phyloP scores from a whole-genome alignment of 2,113 vertebrate genomes.

The Rhynchomys soricoides region DNA sequence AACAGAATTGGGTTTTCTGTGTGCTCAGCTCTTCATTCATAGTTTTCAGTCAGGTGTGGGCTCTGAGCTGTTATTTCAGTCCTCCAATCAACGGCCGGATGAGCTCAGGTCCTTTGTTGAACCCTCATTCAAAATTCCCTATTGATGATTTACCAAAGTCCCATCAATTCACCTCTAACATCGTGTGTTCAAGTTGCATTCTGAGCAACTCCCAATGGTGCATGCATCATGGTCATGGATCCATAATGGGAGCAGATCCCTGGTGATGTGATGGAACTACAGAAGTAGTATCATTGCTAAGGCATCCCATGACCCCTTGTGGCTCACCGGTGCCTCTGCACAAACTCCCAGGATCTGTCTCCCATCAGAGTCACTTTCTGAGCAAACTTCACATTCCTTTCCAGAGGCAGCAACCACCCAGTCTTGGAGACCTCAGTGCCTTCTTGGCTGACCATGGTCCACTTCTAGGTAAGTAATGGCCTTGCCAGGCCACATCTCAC shows the following conservation, averaged over 20 bases:
- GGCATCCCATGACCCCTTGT: not conserved
- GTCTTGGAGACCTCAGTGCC: not conserved
- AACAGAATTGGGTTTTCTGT: rapidly evolving
- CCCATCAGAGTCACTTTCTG: not conserved
- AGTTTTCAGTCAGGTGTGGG: not conserved
- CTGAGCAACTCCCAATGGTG: not conserved
- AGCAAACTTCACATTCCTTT: not conserved
- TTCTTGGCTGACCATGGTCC: not conserved
- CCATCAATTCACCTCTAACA: not conserved
- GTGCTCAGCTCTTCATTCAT: too few relatives aligned
- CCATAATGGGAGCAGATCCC: too few relatives aligned
- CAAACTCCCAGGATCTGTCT: not conserved
- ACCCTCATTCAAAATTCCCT: not conserved
- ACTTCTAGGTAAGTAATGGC: not conserved
- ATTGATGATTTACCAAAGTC: not conserved
- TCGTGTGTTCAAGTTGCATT: not conserved
- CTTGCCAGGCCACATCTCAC: not conserved
- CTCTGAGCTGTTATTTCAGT: not conserved
- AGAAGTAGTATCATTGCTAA: not conserved
- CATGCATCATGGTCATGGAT: not conserved
- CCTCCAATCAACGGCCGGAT: not conserved
- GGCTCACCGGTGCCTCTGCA: not conserved
- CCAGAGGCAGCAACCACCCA: not conserved
- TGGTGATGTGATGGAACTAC: not conserved
- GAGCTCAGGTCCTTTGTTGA: not conserved